Evolutionary conservation across 2,888 invertebrate species (phyloP).

Genomic region (Amiota communis): DNA sequence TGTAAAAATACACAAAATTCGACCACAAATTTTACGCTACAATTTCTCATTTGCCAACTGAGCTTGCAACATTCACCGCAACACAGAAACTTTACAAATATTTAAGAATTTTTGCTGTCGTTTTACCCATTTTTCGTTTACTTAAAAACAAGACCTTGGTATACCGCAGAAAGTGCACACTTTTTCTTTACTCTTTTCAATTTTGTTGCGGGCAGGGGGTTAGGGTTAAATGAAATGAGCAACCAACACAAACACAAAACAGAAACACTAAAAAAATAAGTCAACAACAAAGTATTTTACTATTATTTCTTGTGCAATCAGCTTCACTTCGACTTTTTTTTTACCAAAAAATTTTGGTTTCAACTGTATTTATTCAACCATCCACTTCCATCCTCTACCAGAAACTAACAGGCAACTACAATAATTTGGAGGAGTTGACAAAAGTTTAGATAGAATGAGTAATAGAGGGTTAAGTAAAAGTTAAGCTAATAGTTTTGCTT

Average conservation of each 20-base stretch:
- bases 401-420: too few species aligned
- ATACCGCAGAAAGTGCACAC: background rate
- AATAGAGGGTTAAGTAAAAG: too few species aligned
- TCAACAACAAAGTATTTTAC: background rate
- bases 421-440: too few species aligned
- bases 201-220: too few species aligned
- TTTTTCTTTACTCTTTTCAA: too few species aligned
- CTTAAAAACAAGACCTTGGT: conserved; percentile 19
- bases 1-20: conserved; percentile 33
- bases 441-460: too few species aligned
- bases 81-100: conserved; percentile 60
- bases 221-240: too few species aligned
- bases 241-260: background rate
- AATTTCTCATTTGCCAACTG: conserved; percentile 44
- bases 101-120: conserved; percentile 51
- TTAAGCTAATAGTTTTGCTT: too few species aligned
- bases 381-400: too few species aligned
- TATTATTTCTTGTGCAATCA: conserved; percentile 5
- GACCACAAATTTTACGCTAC: conserved; percentile 44
- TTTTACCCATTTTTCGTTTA: conserved; percentile 31
- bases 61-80: conserved; percentile 29
- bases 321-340: background rate
- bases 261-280: too few species aligned
- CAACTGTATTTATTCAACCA: too few species aligned
- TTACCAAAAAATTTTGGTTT: background rate